Evolutionary conservation across 2,797 vertebrate species (phyloP).

Genomic region (Chrosomus eos): DNA sequence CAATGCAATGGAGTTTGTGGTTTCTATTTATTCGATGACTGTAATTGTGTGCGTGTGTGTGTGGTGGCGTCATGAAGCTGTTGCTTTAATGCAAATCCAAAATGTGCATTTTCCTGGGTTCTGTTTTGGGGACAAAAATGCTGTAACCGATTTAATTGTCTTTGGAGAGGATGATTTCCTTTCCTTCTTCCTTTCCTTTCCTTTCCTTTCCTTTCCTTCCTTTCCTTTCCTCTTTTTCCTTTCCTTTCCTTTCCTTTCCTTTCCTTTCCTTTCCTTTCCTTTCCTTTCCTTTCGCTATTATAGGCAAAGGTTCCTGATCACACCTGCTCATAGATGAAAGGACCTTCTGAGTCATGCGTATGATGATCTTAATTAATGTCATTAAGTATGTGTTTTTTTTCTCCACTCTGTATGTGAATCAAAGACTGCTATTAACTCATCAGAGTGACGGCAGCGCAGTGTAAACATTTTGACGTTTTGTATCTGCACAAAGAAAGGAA

Average conservation of each 20-base stretch:
- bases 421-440: slow-evolving; percentile 53
- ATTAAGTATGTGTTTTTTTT: slow-evolving; percentile 35
- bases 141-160: neutral
- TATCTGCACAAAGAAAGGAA: slow-evolving; percentile 50
- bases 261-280: neutral
- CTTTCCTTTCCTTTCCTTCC: neutral
- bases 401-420: slow-evolving; percentile 36
- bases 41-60: slow-evolving; percentile 45
- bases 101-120: slow-evolving; percentile 17
- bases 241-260: neutral
- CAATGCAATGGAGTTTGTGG: slow-evolving; percentile 30
- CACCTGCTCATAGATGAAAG: neutral
- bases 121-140: slow-evolving; percentile 27
- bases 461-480: slow-evolving; percentile 50
- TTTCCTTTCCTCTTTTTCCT: neutral
- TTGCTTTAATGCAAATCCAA: slow-evolving; percentile 36
- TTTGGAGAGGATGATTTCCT: neutral
- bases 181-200: neutral
- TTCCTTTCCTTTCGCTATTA: neutral
- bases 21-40: slow-evolving; percentile 23
- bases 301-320: neutral
- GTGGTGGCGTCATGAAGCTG: neutral
- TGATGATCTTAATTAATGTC: slow-evolving; percentile 46
- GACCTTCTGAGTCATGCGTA: slow-evolving; percentile 21
- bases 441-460: slow-evolving; percentile 32